Base-by-base conservation (phyloP, 2,797 vertebrate species). In the Heterohyrax brucei region DNA sequence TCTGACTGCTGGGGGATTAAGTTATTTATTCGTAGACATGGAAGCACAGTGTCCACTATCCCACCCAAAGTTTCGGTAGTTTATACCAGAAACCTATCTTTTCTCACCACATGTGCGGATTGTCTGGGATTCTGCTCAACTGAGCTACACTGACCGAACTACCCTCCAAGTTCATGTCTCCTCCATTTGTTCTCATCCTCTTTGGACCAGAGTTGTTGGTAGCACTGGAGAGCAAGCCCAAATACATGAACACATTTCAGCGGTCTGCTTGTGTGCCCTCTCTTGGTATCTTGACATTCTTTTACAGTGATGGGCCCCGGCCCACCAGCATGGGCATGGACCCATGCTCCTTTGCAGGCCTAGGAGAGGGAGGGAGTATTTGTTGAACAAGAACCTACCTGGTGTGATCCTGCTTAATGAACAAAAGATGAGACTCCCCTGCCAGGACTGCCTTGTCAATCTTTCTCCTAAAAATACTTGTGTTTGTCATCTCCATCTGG, bases 401-500 rank as follows among this genome's bases (percentile, higher is more conserved):
- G 28, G 59, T 61, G 26, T 66, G 50, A 82, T 68, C 91, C 85
- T 97, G 48, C 84, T 93, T 97, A 94, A 78, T 81, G 94, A 97
- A 91, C 95, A 87, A 88, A 95, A 93, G 91, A 97, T 80, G 91
- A 96, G 72, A 64, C 72, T 83, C 56, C 79, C 26, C 28, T 93
- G 97, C 96, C 95, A 96, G 96, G 85, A 92, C 93, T 88, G 92
- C 66, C 89, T 88, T 97, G 97, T 98, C 96, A 97, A 80, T 97
- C 96, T 97, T 89, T 75, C 87, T 96, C 96, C 90, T 97, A 97
- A 98, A 98, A 97, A 97, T 97, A 97, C 84, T 97, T 96, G 50
- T 96, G 24, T 97, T 98, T 97, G 97, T 97, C 97, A 96, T 92
- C 89, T 93, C 97, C 97, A 98, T 98, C 97, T 98, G 97, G 95